phyloP scores from a whole-genome alignment of 2,113 vertebrate species.

The Aix galericulata region DNA sequence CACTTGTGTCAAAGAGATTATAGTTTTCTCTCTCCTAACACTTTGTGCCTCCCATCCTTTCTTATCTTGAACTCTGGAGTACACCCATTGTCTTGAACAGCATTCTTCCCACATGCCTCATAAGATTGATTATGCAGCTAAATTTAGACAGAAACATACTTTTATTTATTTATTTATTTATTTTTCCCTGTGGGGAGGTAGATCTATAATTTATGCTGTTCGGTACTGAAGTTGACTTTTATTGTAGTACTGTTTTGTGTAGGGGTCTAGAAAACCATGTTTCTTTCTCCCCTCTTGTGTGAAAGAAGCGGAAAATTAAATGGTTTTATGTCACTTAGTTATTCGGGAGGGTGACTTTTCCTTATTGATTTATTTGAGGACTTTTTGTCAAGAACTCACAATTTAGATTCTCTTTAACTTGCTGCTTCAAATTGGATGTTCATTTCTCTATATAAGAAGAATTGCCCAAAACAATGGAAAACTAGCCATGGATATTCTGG shows the following conservation, averaged over 20 bases:
- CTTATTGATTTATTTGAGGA: background rate
- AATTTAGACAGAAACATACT: background rate
- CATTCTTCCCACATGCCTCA: background rate
- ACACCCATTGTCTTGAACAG: background rate
- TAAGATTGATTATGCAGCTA: background rate
- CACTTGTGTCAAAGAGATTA: background rate
- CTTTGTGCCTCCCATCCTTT: background rate
- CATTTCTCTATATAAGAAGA: background rate
- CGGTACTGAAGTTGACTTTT: too few species aligned
- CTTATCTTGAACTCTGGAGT: background rate
- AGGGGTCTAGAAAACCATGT: background rate
- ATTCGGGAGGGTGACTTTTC: rapidly evolving
- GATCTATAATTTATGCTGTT: too few species aligned
- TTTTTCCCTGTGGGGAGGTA: too few species aligned
- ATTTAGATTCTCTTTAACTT: background rate
- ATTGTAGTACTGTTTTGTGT: background rate
- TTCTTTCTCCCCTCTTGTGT: background rate
- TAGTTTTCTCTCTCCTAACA: background rate
- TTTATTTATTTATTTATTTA: background rate
- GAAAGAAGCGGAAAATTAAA: background rate
- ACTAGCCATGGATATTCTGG: background rate
- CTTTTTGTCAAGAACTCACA: background rate
- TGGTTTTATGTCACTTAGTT: background rate
- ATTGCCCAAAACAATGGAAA: background rate
- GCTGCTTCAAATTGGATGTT: background rate